A percentile compares a stretch with the other conserved stretches of the same genome.
Evolutionary conservation across 1,140 invertebrate genomes (phyloP).

Genomic region (Drosophila truncata): DNA sequence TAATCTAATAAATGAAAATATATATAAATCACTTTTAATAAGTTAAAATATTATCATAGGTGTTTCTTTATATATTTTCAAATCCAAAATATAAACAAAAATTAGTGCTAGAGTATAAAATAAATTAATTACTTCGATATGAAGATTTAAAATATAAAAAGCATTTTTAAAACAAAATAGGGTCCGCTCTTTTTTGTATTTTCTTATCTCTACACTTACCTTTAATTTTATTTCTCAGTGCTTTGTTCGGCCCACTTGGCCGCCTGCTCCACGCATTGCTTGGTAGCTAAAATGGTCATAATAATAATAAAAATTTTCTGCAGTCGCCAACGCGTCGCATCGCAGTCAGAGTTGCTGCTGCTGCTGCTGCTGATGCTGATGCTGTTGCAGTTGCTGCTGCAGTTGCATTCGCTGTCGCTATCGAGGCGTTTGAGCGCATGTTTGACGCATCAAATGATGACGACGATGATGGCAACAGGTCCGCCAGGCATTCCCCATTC

Average conservation of each 20-base stretch:
- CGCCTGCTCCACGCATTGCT: constrained; percentile 71
- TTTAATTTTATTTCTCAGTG: constrained; percentile 14
- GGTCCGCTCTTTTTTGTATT: too few relatives aligned
- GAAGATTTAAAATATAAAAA: background rate
- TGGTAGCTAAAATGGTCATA: constrained; percentile 80
- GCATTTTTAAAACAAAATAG: too few relatives aligned
- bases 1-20: too few relatives aligned
- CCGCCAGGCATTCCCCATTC: constrained; percentile 47
- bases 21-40: too few relatives aligned
- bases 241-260: constrained; percentile 47
- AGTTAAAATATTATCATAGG: too few relatives aligned
- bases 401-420: constrained; percentile 38
- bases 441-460: constrained; percentile 76
- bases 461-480: constrained; percentile 65
- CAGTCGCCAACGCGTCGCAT: constrained; percentile 48
- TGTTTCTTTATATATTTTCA: too few relatives aligned
- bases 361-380: background rate
- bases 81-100: too few relatives aligned
- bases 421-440: constrained; percentile 80
- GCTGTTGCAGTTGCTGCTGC: constrained; percentile 10
- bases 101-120: too few relatives aligned
- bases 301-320: constrained; percentile 82
- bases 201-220: background rate
- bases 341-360: constrained; percentile 17
- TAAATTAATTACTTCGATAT: background rate